These are phyloP conservation scores for Holothuria scabra DNA, from an alignment of 53 echinoderm and acorn worm species.

Conservation along the genomic window DNA sequence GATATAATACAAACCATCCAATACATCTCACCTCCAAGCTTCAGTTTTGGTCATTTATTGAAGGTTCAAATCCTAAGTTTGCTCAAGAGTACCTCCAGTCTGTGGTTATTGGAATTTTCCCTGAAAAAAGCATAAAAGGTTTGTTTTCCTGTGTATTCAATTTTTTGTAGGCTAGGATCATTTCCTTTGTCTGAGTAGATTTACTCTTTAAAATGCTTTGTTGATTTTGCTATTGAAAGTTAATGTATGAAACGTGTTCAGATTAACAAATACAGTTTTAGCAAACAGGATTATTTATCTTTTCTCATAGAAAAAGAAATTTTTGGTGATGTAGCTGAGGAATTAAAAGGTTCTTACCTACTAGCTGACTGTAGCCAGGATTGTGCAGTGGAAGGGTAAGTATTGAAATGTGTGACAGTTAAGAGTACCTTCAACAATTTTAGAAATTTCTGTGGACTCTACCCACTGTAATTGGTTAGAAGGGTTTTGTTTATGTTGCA, in stretches of 20 bases:
- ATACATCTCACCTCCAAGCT: not conserved
- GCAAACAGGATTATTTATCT: not conserved
- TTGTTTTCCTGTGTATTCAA: too few relatives aligned
- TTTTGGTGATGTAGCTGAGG: slow-evolving; percentile 45
- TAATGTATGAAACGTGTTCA: too few relatives aligned
- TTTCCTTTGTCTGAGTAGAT: too few relatives aligned
- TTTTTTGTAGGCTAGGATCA: too few relatives aligned
- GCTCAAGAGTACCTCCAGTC: not conserved
- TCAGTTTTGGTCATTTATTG: not conserved
- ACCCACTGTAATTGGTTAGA: too few relatives aligned
- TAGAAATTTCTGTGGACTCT: too few relatives aligned
- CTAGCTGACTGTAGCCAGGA: slow-evolving; percentile 49
- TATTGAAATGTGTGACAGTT: too few relatives aligned
- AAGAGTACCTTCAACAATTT: too few relatives aligned
- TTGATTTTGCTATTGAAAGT: too few relatives aligned
- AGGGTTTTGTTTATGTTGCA: too few relatives aligned
- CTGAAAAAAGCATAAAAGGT: not conserved
- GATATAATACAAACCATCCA: not conserved
- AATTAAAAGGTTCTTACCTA: slow-evolving; percentile 58
- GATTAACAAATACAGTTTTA: too few relatives aligned
- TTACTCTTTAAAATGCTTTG: too few relatives aligned
- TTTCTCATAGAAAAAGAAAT: slow-evolving; percentile 34
- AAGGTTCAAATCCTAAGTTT: not conserved
- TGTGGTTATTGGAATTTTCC: slow-evolving; percentile 28
- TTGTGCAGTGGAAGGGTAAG: slow-evolving; percentile 62